These are phyloP conservation scores for Psylliodes chrysocephalus DNA, from an alignment of 2,888 invertebrate species.

Conservation along the genomic window DNA sequence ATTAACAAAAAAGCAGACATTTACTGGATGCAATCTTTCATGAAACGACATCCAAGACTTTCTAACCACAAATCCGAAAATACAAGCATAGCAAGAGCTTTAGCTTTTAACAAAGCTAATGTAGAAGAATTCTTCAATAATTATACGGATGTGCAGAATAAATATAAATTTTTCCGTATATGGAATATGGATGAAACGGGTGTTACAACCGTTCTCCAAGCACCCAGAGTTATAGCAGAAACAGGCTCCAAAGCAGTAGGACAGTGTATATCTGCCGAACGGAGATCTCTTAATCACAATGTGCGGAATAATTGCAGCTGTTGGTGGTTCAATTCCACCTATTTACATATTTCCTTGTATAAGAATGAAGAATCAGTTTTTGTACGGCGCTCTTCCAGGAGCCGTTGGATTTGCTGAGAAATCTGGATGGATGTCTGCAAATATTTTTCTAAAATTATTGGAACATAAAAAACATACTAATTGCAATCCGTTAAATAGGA, in stretches of 20 bases:
- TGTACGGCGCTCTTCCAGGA: conserved; percentile 40
- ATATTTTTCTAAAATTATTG: too few species aligned
- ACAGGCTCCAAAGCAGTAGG: conserved; percentile 39
- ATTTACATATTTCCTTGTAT: too few species aligned
- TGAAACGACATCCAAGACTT: too few species aligned
- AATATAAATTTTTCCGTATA: too few species aligned
- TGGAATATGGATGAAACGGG: conserved; percentile 33
- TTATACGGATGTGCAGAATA: too few species aligned
- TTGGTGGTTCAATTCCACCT: too few species aligned
- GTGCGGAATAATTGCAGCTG: too few species aligned
- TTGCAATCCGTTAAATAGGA: too few species aligned
- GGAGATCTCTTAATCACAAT: conserved; percentile 48
- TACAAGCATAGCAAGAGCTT: background rate
- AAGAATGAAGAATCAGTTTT: conserved; percentile 39
- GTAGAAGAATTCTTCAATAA: conserved; percentile 22
- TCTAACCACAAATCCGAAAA: conserved; percentile 29
- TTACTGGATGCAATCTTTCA: conserved; percentile 30
- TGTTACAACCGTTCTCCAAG: conserved; percentile 35
- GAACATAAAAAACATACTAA: too few species aligned
- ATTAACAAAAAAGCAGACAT: conserved; percentile 23
- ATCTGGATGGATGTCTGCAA: conserved; percentile 29
- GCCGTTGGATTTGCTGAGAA: conserved; percentile 26
- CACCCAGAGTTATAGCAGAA: conserved; percentile 42
- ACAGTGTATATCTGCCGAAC: conserved; percentile 46
- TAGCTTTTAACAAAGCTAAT: conserved; percentile 17